A percentile compares a stretch with the other conserved stretches of the same genome.
Conservation (phyloP, 2,113 vertebrate species). For the Rhagologus leucostigma region DNA sequence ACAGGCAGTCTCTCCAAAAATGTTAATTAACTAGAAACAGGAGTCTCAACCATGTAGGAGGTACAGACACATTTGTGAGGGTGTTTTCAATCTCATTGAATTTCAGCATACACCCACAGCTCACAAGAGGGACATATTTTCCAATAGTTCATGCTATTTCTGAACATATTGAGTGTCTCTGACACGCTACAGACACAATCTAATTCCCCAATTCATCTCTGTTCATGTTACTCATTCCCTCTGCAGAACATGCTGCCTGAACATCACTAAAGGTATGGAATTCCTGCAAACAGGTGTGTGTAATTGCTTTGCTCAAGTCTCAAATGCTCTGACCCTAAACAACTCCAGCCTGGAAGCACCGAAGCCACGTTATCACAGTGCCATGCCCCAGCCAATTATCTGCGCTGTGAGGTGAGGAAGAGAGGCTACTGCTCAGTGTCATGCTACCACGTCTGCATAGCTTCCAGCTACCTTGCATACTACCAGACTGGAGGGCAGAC, state of each 20-base stretch:
- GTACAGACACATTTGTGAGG: neutral
- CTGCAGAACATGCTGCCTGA: neutral
- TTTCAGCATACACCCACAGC: constrained; percentile 28
- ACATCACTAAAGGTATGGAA: neutral
- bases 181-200: neutral
- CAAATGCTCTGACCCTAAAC: neutral
- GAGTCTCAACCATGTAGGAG: constrained; percentile 21
- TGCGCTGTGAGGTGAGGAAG: neutral
- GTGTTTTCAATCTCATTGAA: constrained; percentile 10
- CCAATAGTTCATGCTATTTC: constrained; percentile 3
- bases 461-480: constrained; percentile 15
- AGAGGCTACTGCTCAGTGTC: neutral
- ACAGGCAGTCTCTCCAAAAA: neutral
- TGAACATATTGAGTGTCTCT: neutral
- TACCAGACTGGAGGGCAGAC: neutral
- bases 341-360: neutral
- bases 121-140: neutral
- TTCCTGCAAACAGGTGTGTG: neutral
- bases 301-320: neutral
- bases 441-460: neutral
- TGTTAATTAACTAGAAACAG: constrained; percentile 15
- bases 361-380: neutral
- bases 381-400: neutral
- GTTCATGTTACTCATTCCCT: neutral
- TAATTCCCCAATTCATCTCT: neutral